Percentiles rank a stretch among this genome's conserved stretches.
These are phyloP conservation scores for Neomonachus schauinslandi DNA, from an alignment of 2,113 vertebrate species.

Conservation along the genomic window DNA sequence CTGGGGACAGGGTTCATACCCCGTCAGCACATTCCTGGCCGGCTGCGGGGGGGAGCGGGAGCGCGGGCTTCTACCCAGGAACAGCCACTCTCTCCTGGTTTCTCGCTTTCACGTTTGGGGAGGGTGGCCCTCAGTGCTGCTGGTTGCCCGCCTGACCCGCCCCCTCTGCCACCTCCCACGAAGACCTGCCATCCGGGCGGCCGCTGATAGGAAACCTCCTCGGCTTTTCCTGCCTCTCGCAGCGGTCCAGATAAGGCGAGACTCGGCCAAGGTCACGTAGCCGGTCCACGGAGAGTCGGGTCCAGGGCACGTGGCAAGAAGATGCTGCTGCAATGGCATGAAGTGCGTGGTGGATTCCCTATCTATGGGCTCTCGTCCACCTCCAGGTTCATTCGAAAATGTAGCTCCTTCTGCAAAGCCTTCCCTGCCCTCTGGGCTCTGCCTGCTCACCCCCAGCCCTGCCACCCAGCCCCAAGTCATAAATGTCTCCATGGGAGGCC, in stretches of 20 bases:
- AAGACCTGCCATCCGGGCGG: too few species aligned
- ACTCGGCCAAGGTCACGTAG: background rate
- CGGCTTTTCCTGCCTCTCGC: background rate
- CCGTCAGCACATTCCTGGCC: conserved; percentile 13
- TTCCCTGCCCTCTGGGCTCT: fast-evolving
- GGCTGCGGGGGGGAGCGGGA: background rate
- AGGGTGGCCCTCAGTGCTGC: fast-evolving
- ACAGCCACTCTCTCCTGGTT: background rate
- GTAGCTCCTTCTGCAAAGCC: background rate
- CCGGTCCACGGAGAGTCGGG: background rate
- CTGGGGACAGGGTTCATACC: conserved; percentile 47
- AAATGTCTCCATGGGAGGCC: background rate
- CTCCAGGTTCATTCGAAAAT: background rate
- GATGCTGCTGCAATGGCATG: background rate
- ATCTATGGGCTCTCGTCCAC: fast-evolving
- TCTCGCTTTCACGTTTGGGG: background rate
- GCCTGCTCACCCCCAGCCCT: fast-evolving
- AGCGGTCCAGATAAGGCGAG: background rate
- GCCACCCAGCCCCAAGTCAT: background rate
- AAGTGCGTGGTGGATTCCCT: fast-evolving
- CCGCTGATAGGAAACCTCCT: fast-evolving
- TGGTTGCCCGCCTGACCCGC: fast-evolving
- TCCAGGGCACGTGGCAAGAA: background rate
- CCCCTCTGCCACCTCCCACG: fast-evolving
- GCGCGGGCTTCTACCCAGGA: conserved; percentile 3